Evolutionary conservation across 2,888 invertebrate genomes (phyloP).

Genomic region (Himalopsyche japonica): DNA sequence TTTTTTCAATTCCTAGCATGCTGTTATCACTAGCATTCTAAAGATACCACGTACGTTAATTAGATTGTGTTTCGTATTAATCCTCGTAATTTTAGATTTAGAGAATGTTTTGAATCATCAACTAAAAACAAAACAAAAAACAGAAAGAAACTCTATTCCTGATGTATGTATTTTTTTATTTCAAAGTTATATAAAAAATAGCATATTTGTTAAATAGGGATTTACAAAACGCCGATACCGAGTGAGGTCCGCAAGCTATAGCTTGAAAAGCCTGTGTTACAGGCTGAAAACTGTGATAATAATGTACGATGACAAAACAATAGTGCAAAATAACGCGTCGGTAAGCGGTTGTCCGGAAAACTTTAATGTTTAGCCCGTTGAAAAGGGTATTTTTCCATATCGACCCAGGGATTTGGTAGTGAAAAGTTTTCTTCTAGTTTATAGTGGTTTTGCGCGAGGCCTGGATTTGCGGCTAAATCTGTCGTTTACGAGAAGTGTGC

Average conservation of each 20-base stretch:
- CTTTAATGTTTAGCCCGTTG: background rate
- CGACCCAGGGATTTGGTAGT: background rate
- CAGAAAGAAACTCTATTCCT: no score
- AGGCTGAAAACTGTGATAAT: background rate
- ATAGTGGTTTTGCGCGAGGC: background rate
- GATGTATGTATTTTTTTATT: no score
- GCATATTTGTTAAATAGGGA: no score
- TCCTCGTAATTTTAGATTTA: no score
- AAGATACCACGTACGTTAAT: no score
- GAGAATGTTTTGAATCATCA: no score
- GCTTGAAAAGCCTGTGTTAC: background rate
- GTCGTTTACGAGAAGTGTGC: background rate
- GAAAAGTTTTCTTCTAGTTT: background rate
- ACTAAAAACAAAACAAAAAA: no score
- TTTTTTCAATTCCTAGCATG: no score
- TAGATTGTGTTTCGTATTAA: no score
- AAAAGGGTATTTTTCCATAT: background rate
- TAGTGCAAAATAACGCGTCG: background rate
- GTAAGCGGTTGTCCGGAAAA: background rate
- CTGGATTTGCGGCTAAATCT: background rate
- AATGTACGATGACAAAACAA: background rate
- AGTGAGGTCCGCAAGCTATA: background rate
- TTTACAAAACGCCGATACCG: background rate
- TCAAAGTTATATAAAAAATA: no score
- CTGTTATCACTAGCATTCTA: no score